Base-by-base conservation (phyloP, 2,113 vertebrate species). In the Sigmodon hispidus region DNA sequence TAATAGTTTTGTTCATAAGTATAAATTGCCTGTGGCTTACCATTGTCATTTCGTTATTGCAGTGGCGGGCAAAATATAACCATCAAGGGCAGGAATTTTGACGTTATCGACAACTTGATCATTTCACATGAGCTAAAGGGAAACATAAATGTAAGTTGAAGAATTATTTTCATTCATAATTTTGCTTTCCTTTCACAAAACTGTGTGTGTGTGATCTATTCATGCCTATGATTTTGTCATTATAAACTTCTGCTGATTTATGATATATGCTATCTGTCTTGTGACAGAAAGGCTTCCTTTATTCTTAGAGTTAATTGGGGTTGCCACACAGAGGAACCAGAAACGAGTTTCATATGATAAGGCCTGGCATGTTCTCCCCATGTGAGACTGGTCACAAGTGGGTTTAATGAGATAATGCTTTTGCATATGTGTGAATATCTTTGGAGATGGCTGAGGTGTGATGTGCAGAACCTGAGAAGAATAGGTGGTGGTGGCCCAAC, bases 61-160 rank as follows among this genome's bases (percentile, higher is more conserved):
- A 99, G 99, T 90, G 99, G 99, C 89, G 98, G 98, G 91, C 99
- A 99, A 97, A 98, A 88, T 24, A 98, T 99, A 96, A 98, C 95
- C 17, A 93, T 99, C 0, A 43, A 0, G 15, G 99, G 99, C 52
- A 98, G 95, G 87, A 98, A 99, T 94, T 97, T 99, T 93, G 98
- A 99, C 52, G 98, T 99, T 89, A 98, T 99, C 88, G 99, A 99
- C 88, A 98, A 96, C 81, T 94, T 99, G 91, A 98, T 98, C 91
- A 98, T 99, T 97, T 98, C 98, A 91, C 97, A 98, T 36, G 98
- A 98, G 48, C 92, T 97, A 79, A 98, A 94, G 97, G 96, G 96
- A 91, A 98, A 96, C 36, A 88, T 98, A 72, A 98, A 94, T 0
- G 98, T 99, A 98, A 98, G 98, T 98, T 65, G 75, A 34, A 40